Evolutionary conservation across 2,797 vertebrate species (phyloP), one percentile per base, ranked within the genome.

Genomic region (Pseudomugil tenellus): DNA sequence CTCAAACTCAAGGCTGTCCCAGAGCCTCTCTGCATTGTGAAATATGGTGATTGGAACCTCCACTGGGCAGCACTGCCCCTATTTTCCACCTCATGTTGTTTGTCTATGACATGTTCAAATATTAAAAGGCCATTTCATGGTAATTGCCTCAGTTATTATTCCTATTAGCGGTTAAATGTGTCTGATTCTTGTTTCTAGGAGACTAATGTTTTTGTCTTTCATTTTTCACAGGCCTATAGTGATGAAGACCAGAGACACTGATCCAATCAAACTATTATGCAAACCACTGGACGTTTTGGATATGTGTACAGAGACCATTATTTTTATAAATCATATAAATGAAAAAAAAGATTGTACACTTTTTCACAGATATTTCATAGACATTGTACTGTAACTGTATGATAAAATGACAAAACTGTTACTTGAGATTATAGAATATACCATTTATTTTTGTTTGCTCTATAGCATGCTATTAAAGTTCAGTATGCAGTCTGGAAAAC

Each of bases 281-380:
- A 94, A 95, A 92, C 87, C 77, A 86, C 86, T 83, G 91, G 92
- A 93, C 87, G 92, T 94, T 94, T 94, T 93, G 67, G 93, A 90
- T 90, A 93, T 80, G 81, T 90, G 87, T 89, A 87, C 82, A 83
- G 76, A 93, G 67, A 91, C 88, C 37, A 85, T 91, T 94, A 95
- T 95, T 95, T 94, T 94, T 94, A 65, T 93, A 93, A 87, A 76
- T 88, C 84, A 78, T 63, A 83, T 73, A 54, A 91, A 88, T 77
- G 63, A 69, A 79, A 85, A 77, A 32, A 79, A 82, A 84, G 75
- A 92, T 94, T 93, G 89, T 93, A 92, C 94, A 94, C 91, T 92
- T 95, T 92, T 91, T 89, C 91, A 94, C 91, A 72, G 86, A 92
- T 91, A 91, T 94, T 95, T 94, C 91, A 83, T 93, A 94, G 75